Conservation (phyloP, 2,113 vertebrate genomes). For the Ifrita kowaldi region DNA sequence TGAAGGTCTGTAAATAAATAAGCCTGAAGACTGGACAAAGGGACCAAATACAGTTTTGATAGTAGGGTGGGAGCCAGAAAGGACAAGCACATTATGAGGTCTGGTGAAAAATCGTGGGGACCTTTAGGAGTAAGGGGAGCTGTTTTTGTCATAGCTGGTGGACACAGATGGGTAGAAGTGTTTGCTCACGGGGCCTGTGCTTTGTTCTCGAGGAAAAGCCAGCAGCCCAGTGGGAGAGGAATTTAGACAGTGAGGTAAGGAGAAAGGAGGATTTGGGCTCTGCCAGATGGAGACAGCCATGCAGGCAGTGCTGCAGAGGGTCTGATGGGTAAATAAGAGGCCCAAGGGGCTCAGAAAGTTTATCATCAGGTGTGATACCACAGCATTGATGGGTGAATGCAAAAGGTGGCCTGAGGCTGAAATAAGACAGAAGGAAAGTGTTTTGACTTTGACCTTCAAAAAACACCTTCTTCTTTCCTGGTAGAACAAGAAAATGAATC, state of each 20-base stretch:
- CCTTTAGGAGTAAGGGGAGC: background rate
- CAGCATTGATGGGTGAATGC: background rate
- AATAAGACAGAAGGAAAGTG: background rate
- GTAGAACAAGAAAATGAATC: background rate
- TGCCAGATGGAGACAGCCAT: background rate
- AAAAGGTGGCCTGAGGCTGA: background rate
- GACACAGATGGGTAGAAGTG: background rate
- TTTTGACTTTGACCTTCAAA: background rate
- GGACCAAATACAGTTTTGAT: background rate
- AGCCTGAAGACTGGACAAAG: background rate
- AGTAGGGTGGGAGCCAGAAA: background rate
- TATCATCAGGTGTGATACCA: background rate
- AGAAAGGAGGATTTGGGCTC: conserved; percentile 13
- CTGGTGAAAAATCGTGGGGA: background rate
- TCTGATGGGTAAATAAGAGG: background rate
- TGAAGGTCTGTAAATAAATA: background rate
- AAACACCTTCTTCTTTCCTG: background rate
- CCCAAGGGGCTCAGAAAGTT: background rate
- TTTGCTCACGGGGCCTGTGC: background rate
- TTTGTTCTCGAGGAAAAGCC: background rate
- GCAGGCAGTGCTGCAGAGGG: background rate
- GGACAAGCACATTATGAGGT: background rate
- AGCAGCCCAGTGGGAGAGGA: background rate
- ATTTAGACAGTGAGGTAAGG: conserved; percentile 7
- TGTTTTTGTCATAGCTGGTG: background rate